Percentiles rank a stretch among this genome's conserved stretches.
Conservation (phyloP, 2,113 vertebrate species). For the Rhinoderma darwinii region DNA sequence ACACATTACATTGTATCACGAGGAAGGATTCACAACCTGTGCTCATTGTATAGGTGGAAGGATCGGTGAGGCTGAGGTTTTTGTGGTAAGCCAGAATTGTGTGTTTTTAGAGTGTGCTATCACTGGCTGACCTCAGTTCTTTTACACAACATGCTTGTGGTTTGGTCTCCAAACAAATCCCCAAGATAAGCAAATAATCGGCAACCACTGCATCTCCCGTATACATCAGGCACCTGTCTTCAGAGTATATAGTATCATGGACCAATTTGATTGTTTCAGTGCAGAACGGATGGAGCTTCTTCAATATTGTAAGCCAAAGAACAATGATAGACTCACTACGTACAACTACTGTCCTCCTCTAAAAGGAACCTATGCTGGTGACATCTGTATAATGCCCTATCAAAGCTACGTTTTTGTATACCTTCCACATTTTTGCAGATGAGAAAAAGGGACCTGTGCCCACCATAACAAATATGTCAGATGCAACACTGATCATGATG, state of each 20-base stretch:
- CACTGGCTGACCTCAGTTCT: constrained; percentile 65
- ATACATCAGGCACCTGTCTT: constrained; percentile 48
- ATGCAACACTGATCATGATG: neutral
- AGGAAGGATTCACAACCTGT: constrained; percentile 16
- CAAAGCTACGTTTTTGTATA: too few relatives aligned
- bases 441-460: too few relatives aligned
- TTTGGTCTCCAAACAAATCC: constrained; percentile 73
- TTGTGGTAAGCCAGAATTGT: constrained; percentile 64
- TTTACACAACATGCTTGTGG: constrained; percentile 70
- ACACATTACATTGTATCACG: neutral
- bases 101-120: constrained; percentile 62
- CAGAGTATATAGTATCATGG: constrained; percentile 60
- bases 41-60: constrained; percentile 28
- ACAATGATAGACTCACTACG: too few relatives aligned
- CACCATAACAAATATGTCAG: neutral
- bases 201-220: constrained; percentile 54
- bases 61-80: constrained; percentile 70
- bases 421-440: too few relatives aligned
- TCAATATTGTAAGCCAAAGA: neutral
- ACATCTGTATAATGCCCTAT: neutral
- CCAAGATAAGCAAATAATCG: constrained; percentile 68
- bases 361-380: neutral
- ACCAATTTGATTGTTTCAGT: neutral
- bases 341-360: too few relatives aligned
- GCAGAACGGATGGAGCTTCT: neutral